Percentiles rank a stretch among this genome's conserved stretches.
Evolutionary conservation across 2,113 vertebrate genomes (phyloP).

Genomic region (Saccopteryx leptura): DNA sequence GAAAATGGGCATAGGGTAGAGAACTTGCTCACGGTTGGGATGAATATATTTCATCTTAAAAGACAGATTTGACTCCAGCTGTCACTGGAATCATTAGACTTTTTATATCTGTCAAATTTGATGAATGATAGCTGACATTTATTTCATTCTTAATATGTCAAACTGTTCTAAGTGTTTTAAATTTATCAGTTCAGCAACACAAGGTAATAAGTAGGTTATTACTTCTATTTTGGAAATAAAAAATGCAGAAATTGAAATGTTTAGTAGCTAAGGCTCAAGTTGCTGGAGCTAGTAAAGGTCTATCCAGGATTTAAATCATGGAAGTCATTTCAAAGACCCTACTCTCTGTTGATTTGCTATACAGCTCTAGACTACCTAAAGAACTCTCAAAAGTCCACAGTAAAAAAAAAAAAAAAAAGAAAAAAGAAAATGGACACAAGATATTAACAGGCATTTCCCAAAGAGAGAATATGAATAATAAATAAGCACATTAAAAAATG

Average conservation of each 20-base stretch:
- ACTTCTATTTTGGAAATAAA: neutral
- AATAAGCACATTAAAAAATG: neutral
- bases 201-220: neutral
- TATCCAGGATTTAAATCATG: neutral
- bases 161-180: neutral
- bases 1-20: neutral
- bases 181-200: neutral
- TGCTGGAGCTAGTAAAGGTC: neutral
- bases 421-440: neutral
- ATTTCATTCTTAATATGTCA: neutral
- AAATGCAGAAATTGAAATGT: neutral
- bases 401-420: neutral
- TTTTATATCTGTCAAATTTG: neutral
- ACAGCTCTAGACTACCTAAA: neutral
- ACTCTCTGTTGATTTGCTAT: neutral
- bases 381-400: neutral
- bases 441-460: neutral
- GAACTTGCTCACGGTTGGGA: neutral
- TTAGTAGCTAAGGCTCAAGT: neutral
- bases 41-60: neutral
- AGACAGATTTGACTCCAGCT: neutral
- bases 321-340: neutral
- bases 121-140: neutral
- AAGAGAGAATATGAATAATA: neutral
- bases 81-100: constrained; percentile 7